Conservation (phyloP, 2,113 vertebrate species). For the Engraulis encrasicolus region DNA sequence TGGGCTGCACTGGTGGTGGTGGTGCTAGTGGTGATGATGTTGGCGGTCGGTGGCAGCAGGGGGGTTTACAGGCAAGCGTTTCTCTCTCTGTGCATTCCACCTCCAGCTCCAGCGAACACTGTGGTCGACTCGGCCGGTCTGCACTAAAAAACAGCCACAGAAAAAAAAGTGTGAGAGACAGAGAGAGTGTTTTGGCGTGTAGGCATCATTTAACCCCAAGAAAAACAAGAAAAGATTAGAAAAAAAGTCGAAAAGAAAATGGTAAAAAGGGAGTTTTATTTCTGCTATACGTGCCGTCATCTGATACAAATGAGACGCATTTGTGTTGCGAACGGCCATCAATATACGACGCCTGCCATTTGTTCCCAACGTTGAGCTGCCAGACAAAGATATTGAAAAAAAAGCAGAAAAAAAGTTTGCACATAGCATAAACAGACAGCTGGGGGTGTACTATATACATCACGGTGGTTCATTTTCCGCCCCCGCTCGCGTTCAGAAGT, state of each 20-base stretch:
- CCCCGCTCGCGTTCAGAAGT: neutral
- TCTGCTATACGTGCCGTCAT: neutral
- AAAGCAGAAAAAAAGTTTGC: neutral
- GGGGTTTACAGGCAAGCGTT: neutral
- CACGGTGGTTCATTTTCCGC: neutral
- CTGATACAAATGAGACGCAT: neutral
- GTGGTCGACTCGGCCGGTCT: neutral
- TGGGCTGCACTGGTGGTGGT: no score
- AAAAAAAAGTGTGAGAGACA: neutral
- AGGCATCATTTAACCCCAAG: neutral
- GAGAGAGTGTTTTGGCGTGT: neutral
- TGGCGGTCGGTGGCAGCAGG: neutral
- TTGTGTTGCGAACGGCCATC: neutral
- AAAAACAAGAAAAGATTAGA: neutral
- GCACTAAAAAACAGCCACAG: neutral
- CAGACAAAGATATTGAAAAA: neutral
- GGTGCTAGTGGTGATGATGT: no score
- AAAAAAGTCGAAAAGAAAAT: no score
- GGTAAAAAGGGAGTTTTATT: neutral
- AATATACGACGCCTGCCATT: neutral
- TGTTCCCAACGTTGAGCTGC: neutral
- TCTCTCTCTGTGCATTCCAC: neutral
- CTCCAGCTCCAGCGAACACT: conserved; percentile 4
- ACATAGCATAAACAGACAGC: conserved; percentile 14
- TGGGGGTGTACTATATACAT: neutral